Evolutionary conservation across 2,888 invertebrate species (phyloP), one percentile per base, ranked within the genome.

Genomic region (Andrena minutula): DNA sequence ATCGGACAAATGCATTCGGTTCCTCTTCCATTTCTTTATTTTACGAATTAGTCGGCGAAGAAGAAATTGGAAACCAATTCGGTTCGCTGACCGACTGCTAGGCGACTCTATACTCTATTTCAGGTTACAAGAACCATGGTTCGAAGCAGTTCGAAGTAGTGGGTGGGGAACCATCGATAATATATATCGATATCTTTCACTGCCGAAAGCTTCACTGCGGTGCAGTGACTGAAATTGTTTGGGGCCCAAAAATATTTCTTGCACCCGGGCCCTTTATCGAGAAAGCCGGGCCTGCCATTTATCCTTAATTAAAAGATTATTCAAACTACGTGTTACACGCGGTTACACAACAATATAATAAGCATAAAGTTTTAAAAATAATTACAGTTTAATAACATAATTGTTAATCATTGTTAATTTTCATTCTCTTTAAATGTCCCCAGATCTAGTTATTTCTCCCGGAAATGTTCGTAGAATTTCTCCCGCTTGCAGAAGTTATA

Each of bases 1-100:
- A 23, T 60, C 56, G 86, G 0, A 10, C 0, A 0, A 88, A 2
- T 0, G 10, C 0, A 60, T 79, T 82, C 2, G 65, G 6, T 6
- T 68, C 61, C 0, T 63, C 12, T 6, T 75, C 85, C 87, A 87
- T 88, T 60, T 10, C 56, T 32, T 1, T 28, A 0, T 20, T 41
- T 16, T 10, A 56, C 23, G 1, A n/a, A 61, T 66, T 49, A 32
- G 41, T 51, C 23, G 26, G 10, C 2, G n/a, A 28, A 20, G 7
- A 30, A n/a, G 12, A 23, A 4, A 7, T 26, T 7, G 2, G 4
- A 69, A 20, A 75, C 12, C 51, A 23, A 20, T n/a, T 32, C 8
- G 58, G 26, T 60, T 26, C 26, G 7, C 23, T 20, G 1, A 47
- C 7, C 12, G n/a, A 0, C 7, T 30, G 41, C 41, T 2, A 2